Evolutionary conservation across 2,888 invertebrate species (phyloP), one percentile per base, ranked within the genome.

Genomic region (Pseudococcus viburni): DNA sequence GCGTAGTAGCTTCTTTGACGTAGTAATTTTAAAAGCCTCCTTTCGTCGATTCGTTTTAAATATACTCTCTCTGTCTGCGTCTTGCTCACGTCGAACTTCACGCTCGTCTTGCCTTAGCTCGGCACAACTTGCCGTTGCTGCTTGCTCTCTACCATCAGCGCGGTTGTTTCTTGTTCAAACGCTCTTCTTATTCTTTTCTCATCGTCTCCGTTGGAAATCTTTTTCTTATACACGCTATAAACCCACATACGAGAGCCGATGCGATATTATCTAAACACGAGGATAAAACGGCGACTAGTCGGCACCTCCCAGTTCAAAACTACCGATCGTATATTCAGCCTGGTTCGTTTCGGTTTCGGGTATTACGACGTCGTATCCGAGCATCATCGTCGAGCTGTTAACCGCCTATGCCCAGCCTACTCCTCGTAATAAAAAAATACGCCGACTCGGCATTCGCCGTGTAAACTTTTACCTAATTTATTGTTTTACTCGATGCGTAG

Each of bases 401-500:
- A 55, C 55, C 17, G 15, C 55, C 42, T 42, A n/a, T n/a, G 55
- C 55, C n/a, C 55, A 1, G 55, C 55, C 55, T n/a, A n/a, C n/a
- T 15, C 3, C 55, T 17, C n/a, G 55, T 55, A 55, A 55, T 55
- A 51, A 55, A 55, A 55, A 55, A 55, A 55, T 55, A 55, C 55
- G 55, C 55, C 55, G 55, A 55, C 15, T n/a, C n/a, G 55, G 55
- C 55, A 55, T 55, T n/a, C 55, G n/a, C 55, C 55, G 55, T 55
- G 55, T 55, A 55, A 55, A 55, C 55, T 55, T 55, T 55, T 55
- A 55, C 55, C 55, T 55, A 55, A 55, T 55, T 55, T 55, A 55
- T 55, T 55, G 55, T 55, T 55, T 55, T n/a, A 55, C 55, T 55
- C 55, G 55, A 55, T 55, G 55, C 55, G 55, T n/a, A 55, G n/a